Evolutionary conservation across 2,888 invertebrate species (phyloP).

Genomic region (Mayetiola destructor): DNA sequence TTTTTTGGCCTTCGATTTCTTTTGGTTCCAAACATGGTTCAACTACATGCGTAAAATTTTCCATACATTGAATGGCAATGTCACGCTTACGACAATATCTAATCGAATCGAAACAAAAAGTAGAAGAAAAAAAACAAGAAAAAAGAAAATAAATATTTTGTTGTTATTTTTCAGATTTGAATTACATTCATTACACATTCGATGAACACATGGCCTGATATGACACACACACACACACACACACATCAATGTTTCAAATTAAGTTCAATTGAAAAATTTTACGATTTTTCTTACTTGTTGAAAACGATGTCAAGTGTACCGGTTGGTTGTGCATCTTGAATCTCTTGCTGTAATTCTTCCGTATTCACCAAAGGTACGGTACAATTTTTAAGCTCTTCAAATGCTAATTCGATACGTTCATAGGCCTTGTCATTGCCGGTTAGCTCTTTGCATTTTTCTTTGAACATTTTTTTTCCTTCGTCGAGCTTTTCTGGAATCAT

Average conservation of each 20-base stretch:
- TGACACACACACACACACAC: no score
- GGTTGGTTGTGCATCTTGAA: constrained; percentile 51
- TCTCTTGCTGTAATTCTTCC: constrained; percentile 45
- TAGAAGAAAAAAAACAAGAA: neutral
- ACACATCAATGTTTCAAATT: no score
- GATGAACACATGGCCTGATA: no score
- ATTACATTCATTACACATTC: no score
- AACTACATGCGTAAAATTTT: constrained; percentile 40
- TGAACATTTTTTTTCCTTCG: neutral
- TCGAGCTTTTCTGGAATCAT: no score
- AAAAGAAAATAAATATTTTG: neutral
- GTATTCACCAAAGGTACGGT: constrained; percentile 43
- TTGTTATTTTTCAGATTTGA: neutral
- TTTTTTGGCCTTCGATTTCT: constrained; percentile 47
- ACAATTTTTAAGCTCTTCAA: constrained; percentile 45
- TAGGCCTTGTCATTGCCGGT: constrained; percentile 45
- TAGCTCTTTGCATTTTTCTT: constrained; percentile 51
- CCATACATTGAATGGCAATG: constrained; percentile 40
- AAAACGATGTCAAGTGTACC: constrained; percentile 57
- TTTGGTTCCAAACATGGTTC: constrained; percentile 47
- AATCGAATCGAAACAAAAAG: no score
- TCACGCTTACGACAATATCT: constrained; percentile 51
- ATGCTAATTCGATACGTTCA: constrained; percentile 37
- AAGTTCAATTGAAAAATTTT: neutral
- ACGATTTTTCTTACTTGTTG: constrained; percentile 37